Conservation (phyloP, 2,113 vertebrate genomes). For the Danionella cerebrum region DNA sequence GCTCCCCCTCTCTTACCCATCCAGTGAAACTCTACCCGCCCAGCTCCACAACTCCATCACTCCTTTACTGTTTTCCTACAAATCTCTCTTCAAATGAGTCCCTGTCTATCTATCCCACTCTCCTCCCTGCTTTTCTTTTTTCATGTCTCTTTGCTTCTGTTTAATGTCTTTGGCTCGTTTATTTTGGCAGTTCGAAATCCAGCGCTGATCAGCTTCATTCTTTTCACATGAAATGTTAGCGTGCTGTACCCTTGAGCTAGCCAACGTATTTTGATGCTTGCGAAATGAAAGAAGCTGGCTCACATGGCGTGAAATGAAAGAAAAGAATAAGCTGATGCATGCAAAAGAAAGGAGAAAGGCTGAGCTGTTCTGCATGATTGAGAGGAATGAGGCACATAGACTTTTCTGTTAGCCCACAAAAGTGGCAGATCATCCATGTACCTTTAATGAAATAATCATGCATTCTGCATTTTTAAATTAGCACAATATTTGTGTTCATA, state of each 20-base stretch:
- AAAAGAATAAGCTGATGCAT: constrained; percentile 43
- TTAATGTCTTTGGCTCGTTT: constrained; percentile 20
- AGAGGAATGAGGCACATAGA: background rate
- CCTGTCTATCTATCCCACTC: background rate
- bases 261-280: constrained; percentile 26
- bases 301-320: constrained; percentile 42
- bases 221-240: constrained; percentile 1
- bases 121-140: background rate
- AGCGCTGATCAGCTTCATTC: constrained; percentile 29
- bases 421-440: background rate
- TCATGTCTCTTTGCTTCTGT: background rate
- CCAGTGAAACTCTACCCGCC: background rate
- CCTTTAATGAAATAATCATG: too few species aligned
- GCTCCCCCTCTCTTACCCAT: constrained; percentile 2
- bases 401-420: background rate
- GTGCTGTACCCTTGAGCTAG: constrained; percentile 14
- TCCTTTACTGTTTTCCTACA: background rate
- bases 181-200: constrained; percentile 25
- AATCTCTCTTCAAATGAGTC: constrained; percentile 8
- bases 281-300: constrained; percentile 32
- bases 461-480: too few species aligned
- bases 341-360: constrained; percentile 19
- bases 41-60: background rate
- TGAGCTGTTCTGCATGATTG: constrained; percentile 38
- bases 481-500: background rate